Percentiles rank a stretch among this genome's conserved stretches.
These are phyloP conservation scores for Sphinx pinastri DNA, from an alignment of 2,888 invertebrate genomes.

Conservation along the genomic window DNA sequence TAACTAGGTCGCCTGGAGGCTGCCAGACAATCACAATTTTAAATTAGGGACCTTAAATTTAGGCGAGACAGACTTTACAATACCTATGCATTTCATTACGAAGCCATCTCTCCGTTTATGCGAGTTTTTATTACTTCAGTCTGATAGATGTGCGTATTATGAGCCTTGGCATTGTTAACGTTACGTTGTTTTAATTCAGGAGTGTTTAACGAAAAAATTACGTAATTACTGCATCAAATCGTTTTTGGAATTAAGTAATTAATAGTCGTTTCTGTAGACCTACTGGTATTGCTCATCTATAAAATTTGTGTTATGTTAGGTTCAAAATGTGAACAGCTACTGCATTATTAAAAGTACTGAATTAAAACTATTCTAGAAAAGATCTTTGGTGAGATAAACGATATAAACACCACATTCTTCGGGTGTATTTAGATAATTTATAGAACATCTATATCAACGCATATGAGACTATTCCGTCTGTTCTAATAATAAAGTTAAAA, in stretches of 20 bases:
- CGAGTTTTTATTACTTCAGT: conserved; percentile 21
- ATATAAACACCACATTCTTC: not conserved
- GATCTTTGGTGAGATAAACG: not conserved
- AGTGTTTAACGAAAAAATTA: not conserved
- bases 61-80: conserved; percentile 53
- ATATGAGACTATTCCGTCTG: not conserved
- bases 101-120: conserved; percentile 32
- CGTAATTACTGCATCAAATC: not conserved
- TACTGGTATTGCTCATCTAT: too few relatives aligned
- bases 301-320: too few relatives aligned
- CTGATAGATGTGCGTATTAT: conserved; percentile 22
- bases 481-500: not conserved
- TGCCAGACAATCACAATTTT: conserved; percentile 81
- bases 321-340: too few relatives aligned
- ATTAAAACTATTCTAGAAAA: too few relatives aligned
- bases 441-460: not conserved
- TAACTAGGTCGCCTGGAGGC: conserved; percentile 76
- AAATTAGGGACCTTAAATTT: conserved; percentile 70
- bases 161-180: conserved; percentile 6
- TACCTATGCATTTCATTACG: conserved; percentile 54
- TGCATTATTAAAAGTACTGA: too few relatives aligned
- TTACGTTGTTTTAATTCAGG: not conserved
- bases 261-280: too few relatives aligned
- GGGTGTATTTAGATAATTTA: not conserved
- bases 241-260: not conserved